Evolutionary conservation across 1,140 invertebrate species (phyloP), one percentile per base, ranked within the genome.

Genomic region (Conus betulinus): DNA sequence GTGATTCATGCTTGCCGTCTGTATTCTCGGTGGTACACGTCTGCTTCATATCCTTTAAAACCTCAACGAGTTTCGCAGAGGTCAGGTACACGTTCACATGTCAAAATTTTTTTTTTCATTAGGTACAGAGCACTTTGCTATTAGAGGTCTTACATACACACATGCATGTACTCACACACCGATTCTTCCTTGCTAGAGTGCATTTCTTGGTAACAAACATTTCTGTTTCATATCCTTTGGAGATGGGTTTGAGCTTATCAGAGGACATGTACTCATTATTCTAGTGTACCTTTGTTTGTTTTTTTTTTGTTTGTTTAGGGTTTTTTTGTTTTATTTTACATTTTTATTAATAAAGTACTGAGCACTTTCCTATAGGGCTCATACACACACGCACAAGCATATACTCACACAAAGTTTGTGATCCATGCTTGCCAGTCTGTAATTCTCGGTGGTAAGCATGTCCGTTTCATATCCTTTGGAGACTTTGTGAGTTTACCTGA

Each of bases 381-480:
- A 6, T 71, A 23, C 67, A 71, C 67, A 71, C 13, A 71, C 20
- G 20, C 20, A 71, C 67, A 71, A n/a, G 6, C 67, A 71, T 23
- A 71, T 71, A 71, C 67, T 20, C 67, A 71, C 67, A 71, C 67
- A 71, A 13, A 71, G 67, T 71, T 71, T 71, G 67, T 71, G 67
- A 71, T 71, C 1, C 20, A 17, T 71, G 67, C 23, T 71, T 71
- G 20, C 20, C 67, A 71, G 67, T 71, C 67, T 71, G 67, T 71
- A 20, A 0, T 60, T 60, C 15, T 71, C 11, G 20, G 67, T 71
- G 67, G 67, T 20, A 71, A 71, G 67, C 67, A 20, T 71, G 67
- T 7, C 67, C 10, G 15, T 71, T 71, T n/a, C 11, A 6, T 60
- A 60, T 15, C 8, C 57, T 60, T 8, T 8, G 15, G 57, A 60